phyloP scores from a whole-genome alignment of 2,888 invertebrate genomes.

The Pyrrhosoma nymphula region DNA sequence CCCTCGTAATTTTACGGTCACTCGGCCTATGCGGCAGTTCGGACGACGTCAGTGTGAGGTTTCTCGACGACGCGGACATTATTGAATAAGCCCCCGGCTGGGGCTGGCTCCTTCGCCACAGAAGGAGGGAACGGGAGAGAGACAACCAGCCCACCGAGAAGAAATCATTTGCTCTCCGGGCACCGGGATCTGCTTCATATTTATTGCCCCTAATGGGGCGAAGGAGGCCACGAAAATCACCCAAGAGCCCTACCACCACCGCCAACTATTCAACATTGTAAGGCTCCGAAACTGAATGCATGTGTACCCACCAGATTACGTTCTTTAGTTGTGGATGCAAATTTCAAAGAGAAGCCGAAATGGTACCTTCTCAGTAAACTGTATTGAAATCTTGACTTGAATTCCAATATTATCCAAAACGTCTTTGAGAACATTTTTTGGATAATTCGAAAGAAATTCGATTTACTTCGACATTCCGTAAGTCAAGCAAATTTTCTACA shows the following conservation, averaged over 20 bases:
- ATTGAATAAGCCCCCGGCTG: not conserved
- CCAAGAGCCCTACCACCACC: too few relatives aligned
- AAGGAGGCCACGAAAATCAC: not conserved
- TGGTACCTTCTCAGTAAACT: too few relatives aligned
- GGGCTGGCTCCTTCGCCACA: too few relatives aligned
- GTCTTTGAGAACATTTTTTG: too few relatives aligned
- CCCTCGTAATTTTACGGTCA: constrained; percentile 20
- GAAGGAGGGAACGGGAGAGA: too few relatives aligned
- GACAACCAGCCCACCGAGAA: not conserved
- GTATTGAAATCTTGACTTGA: too few relatives aligned
- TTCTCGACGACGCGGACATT: not conserved
- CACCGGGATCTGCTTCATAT: not conserved
- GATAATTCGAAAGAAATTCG: too few relatives aligned
- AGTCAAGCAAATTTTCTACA: too few relatives aligned
- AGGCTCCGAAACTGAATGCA: not conserved
- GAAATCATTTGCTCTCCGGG: not conserved
- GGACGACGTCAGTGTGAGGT: not conserved
- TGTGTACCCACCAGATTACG: not conserved
- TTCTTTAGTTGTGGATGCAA: too few relatives aligned
- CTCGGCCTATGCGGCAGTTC: not conserved
- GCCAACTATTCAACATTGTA: not conserved
- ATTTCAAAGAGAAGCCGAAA: too few relatives aligned
- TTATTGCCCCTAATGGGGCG: not conserved
- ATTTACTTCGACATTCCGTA: too few relatives aligned
- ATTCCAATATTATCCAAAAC: too few relatives aligned